Conservation (phyloP, 2,888 invertebrate genomes). For the Arge pagana region DNA sequence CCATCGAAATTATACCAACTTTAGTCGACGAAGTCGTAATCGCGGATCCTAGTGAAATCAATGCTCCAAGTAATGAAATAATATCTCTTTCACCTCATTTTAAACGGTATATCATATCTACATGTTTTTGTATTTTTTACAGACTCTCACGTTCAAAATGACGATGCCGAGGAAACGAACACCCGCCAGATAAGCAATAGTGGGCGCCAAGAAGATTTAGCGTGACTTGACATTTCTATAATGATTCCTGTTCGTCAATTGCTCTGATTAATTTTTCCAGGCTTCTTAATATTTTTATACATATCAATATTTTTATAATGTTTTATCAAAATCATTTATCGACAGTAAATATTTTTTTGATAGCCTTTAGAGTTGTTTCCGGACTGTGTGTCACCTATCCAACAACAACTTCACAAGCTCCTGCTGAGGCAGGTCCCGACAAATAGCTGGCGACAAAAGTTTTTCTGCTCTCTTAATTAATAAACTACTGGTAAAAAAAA, state of each 20-base stretch:
- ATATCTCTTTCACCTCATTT: no score
- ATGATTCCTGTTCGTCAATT: constrained; percentile 7
- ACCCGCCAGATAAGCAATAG: no score
- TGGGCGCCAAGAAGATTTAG: no score
- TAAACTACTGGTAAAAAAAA: constrained; percentile 3
- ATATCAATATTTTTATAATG: constrained; percentile 1
- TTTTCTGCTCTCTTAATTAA: constrained; percentile 1
- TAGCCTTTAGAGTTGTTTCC: not conserved
- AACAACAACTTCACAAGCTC: constrained; percentile 2
- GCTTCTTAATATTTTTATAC: not conserved
- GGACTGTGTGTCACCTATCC: constrained; percentile 2
- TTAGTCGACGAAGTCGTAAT: no score
- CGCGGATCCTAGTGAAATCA: no score
- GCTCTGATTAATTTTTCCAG: no score
- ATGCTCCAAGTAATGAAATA: no score
- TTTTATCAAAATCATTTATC: not conserved
- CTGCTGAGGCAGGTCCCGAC: not conserved
- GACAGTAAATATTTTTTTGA: constrained; percentile 1
- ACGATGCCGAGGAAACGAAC: no score
- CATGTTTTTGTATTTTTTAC: no score
- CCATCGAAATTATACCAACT: no score
- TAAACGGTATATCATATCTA: no score
- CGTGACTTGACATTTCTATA: not conserved
- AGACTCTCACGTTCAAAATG: no score
- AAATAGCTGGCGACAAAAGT: constrained; percentile 5